These are phyloP conservation scores for Anguilla rostrata DNA, from an alignment of 2,113 vertebrate species.

Conservation along the genomic window DNA sequence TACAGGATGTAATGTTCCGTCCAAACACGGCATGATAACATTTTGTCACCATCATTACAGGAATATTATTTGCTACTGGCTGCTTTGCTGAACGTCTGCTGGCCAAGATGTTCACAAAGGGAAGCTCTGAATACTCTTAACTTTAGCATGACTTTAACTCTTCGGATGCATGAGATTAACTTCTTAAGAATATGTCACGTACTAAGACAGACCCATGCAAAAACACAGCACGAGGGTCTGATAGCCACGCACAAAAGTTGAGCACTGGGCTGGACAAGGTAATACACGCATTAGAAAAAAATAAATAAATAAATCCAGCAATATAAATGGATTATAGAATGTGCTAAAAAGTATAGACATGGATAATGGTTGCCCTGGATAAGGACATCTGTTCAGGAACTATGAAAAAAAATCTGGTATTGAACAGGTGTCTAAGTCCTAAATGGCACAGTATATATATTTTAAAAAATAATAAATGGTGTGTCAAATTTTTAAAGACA, in stretches of 20 bases:
- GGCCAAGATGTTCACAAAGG: not conserved
- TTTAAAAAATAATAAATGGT: not conserved
- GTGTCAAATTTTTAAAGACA: not conserved
- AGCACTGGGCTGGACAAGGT: not conserved
- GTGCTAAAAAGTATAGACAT: not conserved
- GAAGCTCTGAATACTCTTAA: not conserved
- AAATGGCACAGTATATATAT: not conserved
- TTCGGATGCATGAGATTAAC: not conserved
- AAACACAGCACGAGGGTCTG: not conserved
- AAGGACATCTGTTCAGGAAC: not conserved
- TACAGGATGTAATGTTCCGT: not conserved
- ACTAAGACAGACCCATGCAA: not conserved
- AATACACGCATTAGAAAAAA: not conserved
- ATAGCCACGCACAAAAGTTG: not conserved
- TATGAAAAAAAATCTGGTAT: not conserved
- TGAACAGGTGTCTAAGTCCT: not conserved
- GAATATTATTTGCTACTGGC: not conserved
- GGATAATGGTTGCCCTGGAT: not conserved
- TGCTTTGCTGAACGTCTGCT: not conserved
- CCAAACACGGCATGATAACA: not conserved
- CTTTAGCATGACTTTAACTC: not conserved
- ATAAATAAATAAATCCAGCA: not conserved
- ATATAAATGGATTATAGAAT: conserved; percentile 1
- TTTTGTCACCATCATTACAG: not conserved
- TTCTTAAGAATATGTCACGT: not conserved